These are phyloP conservation scores for Dendrocopos noguchii DNA, from an alignment of 2,113 vertebrate species.

Conservation along the genomic window DNA sequence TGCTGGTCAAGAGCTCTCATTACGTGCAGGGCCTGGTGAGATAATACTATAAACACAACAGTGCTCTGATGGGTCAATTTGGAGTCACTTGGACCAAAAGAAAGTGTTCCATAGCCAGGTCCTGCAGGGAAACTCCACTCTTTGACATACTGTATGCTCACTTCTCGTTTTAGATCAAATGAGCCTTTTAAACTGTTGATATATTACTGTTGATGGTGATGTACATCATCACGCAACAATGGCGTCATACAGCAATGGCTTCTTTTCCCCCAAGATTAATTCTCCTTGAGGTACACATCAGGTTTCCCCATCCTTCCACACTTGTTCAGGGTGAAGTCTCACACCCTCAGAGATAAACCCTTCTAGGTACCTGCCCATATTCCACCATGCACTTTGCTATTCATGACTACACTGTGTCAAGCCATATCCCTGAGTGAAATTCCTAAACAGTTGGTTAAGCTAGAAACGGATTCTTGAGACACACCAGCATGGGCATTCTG, in stretches of 20 bases:
- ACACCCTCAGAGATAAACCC: rapidly evolving
- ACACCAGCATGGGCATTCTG: neutral
- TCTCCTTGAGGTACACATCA: neutral
- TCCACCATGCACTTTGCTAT: neutral
- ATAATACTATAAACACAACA: neutral
- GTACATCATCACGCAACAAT: neutral
- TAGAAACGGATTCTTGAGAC: neutral
- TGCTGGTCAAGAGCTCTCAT: rapidly evolving
- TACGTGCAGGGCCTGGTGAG: neutral
- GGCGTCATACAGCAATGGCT: neutral
- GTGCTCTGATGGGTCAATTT: neutral
- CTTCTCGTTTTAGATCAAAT: neutral
- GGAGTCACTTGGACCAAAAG: neutral
- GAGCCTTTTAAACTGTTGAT: neutral
- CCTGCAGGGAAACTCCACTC: neutral
- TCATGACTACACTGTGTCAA: too few species aligned
- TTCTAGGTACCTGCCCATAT: neutral
- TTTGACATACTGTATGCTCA: rapidly evolving
- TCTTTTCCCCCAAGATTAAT: neutral
- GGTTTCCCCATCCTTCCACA: neutral
- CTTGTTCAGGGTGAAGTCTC: neutral
- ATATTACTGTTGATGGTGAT: neutral
- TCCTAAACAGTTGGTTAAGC: neutral
- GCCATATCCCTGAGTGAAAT: neutral
- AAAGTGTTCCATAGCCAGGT: neutral